Evolutionary conservation across 2,113 vertebrate genomes (phyloP), one percentile per base, ranked within the genome.

Genomic region (Gobiocypris rarus): DNA sequence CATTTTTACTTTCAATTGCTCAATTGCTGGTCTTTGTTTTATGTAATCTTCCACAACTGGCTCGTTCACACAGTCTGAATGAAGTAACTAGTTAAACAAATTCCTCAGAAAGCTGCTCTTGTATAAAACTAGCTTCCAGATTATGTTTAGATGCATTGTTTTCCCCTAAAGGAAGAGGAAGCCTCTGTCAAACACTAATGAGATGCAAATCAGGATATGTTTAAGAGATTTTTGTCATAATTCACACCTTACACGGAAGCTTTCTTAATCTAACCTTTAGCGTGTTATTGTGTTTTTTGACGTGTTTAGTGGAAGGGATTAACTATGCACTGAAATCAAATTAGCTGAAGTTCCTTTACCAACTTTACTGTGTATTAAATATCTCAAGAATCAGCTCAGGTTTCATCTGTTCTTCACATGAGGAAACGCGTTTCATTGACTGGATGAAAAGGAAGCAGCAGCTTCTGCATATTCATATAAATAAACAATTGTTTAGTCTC

Each of bases 271-370:
- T 19, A 5, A 34, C 9, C 8, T 67, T 67, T 19, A 4, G 17
- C 31, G 38, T 1, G 6, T 8, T 2, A 54, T 65, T 17, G 28
- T 31, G 28, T n/a, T n/a, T n/a, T n/a, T n/a, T n/a, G n/a, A n/a
- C n/a, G n/a, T n/a, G n/a, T 65, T n/a, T 71, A 73, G 11, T 48
- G 41, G 41, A 73, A 73, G 69, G 11, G 69, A 73, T 48, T 73
- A 8, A 45, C 22, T 45, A 7, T 45, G 69, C 9, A 15, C 8
- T 26, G 10, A 43, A 14, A 73, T 73, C 41, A 15, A 4, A 73
- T 43, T 22, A 69, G 9, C 24, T 13, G 0, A 59, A 59, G 22
- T 71, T 71, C 69, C 69, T 73, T 38, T 22, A 26, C 14, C 0
- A 3, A 45, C 41, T 73, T 73, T 2, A 26, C 11, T n/a, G 45